phyloP scores from a whole-genome alignment of 2,797 vertebrate genomes.

The Manis pentadactyla region DNA sequence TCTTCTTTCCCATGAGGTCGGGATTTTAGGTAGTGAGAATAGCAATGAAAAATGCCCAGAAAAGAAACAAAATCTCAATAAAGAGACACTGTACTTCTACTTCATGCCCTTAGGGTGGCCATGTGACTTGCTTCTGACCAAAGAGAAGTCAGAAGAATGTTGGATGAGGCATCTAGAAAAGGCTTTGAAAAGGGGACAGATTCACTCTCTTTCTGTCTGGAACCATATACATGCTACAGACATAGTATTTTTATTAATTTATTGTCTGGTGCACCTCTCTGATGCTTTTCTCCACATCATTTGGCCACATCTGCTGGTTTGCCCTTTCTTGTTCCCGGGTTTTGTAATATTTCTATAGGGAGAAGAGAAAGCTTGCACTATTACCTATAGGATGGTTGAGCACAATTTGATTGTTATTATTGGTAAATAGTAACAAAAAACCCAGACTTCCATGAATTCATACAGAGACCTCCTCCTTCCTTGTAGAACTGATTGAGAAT shows the following conservation, averaged over 20 bases:
- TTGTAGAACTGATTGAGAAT: background rate
- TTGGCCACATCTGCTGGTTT: background rate
- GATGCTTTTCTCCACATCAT: too few species aligned
- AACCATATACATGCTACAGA: background rate
- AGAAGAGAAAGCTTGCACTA: background rate
- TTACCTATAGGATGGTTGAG: background rate
- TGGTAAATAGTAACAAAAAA: background rate
- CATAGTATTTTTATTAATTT: background rate
- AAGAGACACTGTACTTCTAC: background rate
- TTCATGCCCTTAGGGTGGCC: background rate
- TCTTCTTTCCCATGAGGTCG: background rate
- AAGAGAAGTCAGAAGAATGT: background rate
- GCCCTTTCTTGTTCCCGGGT: background rate
- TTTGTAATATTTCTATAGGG: background rate
- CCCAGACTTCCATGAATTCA: background rate
- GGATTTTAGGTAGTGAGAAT: background rate
- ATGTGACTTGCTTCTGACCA: background rate
- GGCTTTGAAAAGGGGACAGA: background rate
- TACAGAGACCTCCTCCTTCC: background rate
- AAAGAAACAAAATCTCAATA: background rate
- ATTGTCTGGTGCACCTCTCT: background rate
- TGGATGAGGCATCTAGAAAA: background rate
- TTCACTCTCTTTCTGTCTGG: background rate
- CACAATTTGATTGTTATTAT: constrained; percentile 24
- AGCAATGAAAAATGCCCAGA: background rate